Conservation (phyloP, 2,797 vertebrate species). For the Nannoperca obscura region DNA sequence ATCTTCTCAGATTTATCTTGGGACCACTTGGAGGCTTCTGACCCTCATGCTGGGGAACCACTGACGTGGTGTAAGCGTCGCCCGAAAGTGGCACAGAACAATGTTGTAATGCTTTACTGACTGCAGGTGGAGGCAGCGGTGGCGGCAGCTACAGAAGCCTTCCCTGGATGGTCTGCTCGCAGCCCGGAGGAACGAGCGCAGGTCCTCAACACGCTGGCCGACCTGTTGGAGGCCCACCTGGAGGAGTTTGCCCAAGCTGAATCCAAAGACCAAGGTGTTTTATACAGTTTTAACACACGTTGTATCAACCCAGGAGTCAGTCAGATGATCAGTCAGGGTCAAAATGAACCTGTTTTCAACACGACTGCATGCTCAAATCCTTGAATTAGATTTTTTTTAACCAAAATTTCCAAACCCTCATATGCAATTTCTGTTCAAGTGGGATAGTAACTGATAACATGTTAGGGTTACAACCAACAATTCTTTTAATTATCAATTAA, state of each 20-base stretch:
- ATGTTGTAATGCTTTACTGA: not conserved
- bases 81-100: not conserved
- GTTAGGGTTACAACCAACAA: too few relatives aligned
- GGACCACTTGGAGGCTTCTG: too few relatives aligned
- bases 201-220: slow-evolving; percentile 90
- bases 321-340: not conserved
- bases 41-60: not conserved
- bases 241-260: slow-evolving; percentile 94
- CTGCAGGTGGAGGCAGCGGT: slow-evolving; percentile 92
- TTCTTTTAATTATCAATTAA: not conserved
- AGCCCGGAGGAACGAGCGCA: slow-evolving; percentile 88
- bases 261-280: slow-evolving; percentile 95
- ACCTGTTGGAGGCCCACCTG: slow-evolving; percentile 90
- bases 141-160: slow-evolving; percentile 90
- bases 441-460: not conserved
- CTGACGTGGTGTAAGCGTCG: too few relatives aligned
- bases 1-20: too few relatives aligned
- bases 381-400: not conserved
- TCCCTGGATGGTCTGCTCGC: slow-evolving; percentile 90
- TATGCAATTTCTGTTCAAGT: not conserved
- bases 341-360: not conserved
- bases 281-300: not conserved
- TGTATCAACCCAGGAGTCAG: not conserved
- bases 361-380: not conserved
- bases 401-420: not conserved